Base-by-base conservation (phyloP, 2,888 invertebrate genomes). In the Phlogophora meticulosa region DNA sequence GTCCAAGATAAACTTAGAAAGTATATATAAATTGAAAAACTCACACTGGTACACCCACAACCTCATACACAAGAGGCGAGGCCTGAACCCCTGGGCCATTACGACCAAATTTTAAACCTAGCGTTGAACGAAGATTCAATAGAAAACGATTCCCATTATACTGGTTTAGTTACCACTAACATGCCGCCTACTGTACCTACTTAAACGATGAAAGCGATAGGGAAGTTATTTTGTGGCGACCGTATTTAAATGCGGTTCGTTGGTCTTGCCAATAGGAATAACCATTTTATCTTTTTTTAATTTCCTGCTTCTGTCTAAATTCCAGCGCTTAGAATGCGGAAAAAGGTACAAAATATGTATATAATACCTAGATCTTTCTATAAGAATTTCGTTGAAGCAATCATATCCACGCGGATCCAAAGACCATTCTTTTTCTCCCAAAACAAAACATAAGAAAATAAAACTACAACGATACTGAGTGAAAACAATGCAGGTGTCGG, bases 401-500 rank as follows among this genome's bases (percentile, higher is more conserved):
- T 5, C 55, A 1, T n/a, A 60, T 51, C 20, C 38, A 42, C n/a
- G 38, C 28, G 45, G 13, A n/a, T 34, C 2, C 17, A 65, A 45
- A 32, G 52, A 63, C 56, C 61, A 68, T 74, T 73, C 68, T 51
- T 71, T 80, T 64, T 20, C 69, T 71, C 67, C 69, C 70, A 69
- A n/a, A 82, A 81, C 76, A 74, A 79, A 81, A 84, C 83, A 80
- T 63, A 83, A 84, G 79, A 88, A 84, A 88, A 87, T 83, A 86
- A 88, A 88, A 86, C 83, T 86, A 85, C 79, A 83, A 76, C 75
- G 79, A 79, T 75, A 83, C 84, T 69, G 72, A 87, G 86, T 85
- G 85, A 91, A 94, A 93, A 94, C 94, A 94, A 92, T 93, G 93
- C 94, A 94, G 94, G 95, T 95, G 94, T 95, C 93, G 89, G 88